Percentiles rank a stretch among this genome's conserved stretches.
Evolutionary conservation across 1,140 invertebrate species (phyloP).

Genomic region (Lasioglossum baleicum): DNA sequence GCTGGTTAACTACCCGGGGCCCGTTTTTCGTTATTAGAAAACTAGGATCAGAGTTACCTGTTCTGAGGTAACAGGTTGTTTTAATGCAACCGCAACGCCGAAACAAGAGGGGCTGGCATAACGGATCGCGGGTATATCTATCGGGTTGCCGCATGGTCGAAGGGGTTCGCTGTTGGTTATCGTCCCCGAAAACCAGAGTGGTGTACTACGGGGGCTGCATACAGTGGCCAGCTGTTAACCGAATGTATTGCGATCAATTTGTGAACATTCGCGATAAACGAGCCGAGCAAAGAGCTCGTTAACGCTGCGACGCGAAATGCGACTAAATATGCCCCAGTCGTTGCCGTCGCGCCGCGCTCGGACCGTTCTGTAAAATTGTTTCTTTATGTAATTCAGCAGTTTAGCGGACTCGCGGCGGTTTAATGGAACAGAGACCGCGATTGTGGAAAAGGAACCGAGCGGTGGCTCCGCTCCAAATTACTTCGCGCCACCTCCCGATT

Average conservation of each 20-base stretch:
- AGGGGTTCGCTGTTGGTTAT: slow-evolving; percentile 46
- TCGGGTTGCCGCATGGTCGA: slow-evolving; percentile 40
- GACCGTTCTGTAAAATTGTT: neutral
- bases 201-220: slow-evolving; percentile 34
- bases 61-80: slow-evolving; percentile 62
- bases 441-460: neutral
- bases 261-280: slow-evolving; percentile 39
- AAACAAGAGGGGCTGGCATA: slow-evolving; percentile 55
- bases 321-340: neutral
- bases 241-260: slow-evolving; percentile 49
- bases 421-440: neutral
- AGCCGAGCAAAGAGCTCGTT: slow-evolving; percentile 23
- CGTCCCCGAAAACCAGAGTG: slow-evolving; percentile 46
- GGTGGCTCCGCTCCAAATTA: neutral
- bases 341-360: too few relatives aligned
- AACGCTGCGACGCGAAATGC: neutral
- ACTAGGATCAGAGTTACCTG: slow-evolving; percentile 48
- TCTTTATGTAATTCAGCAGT: neutral
- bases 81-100: slow-evolving; percentile 62
- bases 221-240: slow-evolving; percentile 51
- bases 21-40: slow-evolving; percentile 47
- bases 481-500: neutral
- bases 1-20: slow-evolving; percentile 36
- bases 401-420: neutral
- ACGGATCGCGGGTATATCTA: slow-evolving; percentile 58